These are phyloP conservation scores for Volucella bombylans DNA, from an alignment of 2,888 invertebrate species.

Conservation along the genomic window DNA sequence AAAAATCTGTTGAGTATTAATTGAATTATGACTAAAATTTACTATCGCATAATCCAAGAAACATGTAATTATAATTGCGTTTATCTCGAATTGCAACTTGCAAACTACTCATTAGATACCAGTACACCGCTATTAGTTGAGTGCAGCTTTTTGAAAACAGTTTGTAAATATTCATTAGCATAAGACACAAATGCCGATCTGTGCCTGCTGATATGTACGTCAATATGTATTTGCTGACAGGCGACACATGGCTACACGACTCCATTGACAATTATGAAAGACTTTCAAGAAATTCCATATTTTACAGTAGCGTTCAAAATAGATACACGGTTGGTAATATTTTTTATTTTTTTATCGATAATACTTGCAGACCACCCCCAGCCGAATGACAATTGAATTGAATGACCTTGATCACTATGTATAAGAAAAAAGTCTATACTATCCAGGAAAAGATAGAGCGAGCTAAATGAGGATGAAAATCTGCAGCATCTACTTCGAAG, in stretches of 20 bases:
- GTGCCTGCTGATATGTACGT: conserved; percentile 50
- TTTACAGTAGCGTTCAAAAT: conserved; percentile 17
- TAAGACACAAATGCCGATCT: conserved; percentile 65
- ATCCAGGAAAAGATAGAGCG: too few species aligned
- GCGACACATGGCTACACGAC: conserved; percentile 47
- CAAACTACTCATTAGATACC: conserved; percentile 39
- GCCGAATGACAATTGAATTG: too few species aligned
- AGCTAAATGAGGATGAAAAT: too few species aligned
- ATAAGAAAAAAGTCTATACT: too few species aligned
- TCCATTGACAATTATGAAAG: conserved; percentile 68
- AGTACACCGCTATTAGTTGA: conserved; percentile 28
- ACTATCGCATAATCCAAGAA: conserved; percentile 44
- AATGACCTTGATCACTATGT: too few species aligned
- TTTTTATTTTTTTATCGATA: not conserved
- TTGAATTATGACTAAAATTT: conserved; percentile 52
- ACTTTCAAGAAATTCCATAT: conserved; percentile 57
- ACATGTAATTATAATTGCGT: conserved; percentile 49
- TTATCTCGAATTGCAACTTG: conserved; percentile 34
- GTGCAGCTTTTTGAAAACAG: conserved; percentile 52
- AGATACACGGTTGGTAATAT: not conserved
- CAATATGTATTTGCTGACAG: conserved; percentile 68
- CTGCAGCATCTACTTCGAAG: too few species aligned
- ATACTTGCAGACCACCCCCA: too few species aligned
- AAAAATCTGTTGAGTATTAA: conserved; percentile 5
- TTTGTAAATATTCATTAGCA: conserved; percentile 71